Conservation (phyloP, 2,888 invertebrate genomes). For the Eubasilissa splendida region DNA sequence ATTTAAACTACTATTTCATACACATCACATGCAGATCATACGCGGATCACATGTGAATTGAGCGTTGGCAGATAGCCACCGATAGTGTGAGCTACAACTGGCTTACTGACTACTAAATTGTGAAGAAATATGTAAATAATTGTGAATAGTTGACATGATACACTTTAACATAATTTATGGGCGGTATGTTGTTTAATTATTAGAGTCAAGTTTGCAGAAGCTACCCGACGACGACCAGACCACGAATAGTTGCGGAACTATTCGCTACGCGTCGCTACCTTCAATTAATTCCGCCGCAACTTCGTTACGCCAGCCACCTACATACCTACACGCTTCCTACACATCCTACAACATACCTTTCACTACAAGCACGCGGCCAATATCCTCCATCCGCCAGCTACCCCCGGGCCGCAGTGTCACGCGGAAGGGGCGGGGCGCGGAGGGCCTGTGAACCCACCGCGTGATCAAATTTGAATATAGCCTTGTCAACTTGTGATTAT, state of each 20-base stretch:
- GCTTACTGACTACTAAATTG: no score
- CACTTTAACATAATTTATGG: slow-evolving; percentile 12
- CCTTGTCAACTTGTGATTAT: slow-evolving; percentile 4
- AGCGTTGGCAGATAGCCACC: no score
- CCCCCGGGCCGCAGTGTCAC: neutral
- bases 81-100: no score
- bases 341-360: neutral
- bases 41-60: no score
- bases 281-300: slow-evolving; percentile 56
- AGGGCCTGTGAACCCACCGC: slow-evolving; percentile 24
- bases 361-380: neutral
- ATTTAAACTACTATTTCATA: no score
- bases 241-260: slow-evolving; percentile 50
- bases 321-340: neutral
- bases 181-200: slow-evolving; percentile 24
- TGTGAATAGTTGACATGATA: no score
- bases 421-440: neutral
- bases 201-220: slow-evolving; percentile 15
- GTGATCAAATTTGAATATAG: slow-evolving; percentile 51
- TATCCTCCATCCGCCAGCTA: neutral
- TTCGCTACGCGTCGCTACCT: slow-evolving; percentile 55
- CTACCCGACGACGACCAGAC: slow-evolving; percentile 13
- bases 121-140: no score
- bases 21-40: no score
- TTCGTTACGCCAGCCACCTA: slow-evolving; percentile 38